Evolutionary conservation across 2,113 vertebrate genomes (phyloP).

Genomic region (Triplophysa dalaica): DNA sequence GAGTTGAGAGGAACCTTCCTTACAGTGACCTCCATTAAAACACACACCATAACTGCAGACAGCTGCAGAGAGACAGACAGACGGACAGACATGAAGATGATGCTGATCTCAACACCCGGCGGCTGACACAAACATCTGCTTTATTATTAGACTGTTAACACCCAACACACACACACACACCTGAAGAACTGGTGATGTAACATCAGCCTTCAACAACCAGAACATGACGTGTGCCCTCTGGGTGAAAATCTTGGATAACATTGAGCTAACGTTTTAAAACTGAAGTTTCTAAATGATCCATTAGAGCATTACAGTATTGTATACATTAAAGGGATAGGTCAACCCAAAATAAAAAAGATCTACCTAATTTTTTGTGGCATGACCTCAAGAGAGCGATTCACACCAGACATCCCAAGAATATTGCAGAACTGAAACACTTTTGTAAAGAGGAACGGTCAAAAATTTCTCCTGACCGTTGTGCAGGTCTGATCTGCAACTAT

Average conservation of each 20-base stretch:
- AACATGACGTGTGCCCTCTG: neutral
- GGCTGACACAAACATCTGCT: slow-evolving; percentile 32
- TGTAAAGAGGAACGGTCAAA: too few species aligned
- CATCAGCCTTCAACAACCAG: neutral
- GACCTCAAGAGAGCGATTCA: too few species aligned
- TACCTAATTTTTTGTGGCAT: too few species aligned
- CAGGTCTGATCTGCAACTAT: too few species aligned
- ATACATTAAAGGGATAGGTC: too few species aligned
- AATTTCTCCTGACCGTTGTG: too few species aligned
- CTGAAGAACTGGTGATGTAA: slow-evolving; percentile 31
- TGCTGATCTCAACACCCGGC: slow-evolving; percentile 55
- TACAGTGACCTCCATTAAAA: slow-evolving; percentile 78
- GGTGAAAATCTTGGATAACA: neutral
- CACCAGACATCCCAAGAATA: too few species aligned
- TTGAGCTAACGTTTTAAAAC: too few species aligned
- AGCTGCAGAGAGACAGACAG: slow-evolving; percentile 63
- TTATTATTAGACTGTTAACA: slow-evolving; percentile 51
- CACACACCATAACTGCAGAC: slow-evolving; percentile 72
- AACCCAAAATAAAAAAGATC: too few species aligned
- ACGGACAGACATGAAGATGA: slow-evolving; percentile 41
- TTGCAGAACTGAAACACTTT: too few species aligned
- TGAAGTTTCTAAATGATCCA: too few species aligned
- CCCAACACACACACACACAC: slow-evolving; percentile 42
- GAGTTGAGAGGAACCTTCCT: slow-evolving; percentile 68
- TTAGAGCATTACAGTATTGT: too few species aligned